Conservation (phyloP, 2,113 vertebrate genomes). For the Neofelis nebulosa region DNA sequence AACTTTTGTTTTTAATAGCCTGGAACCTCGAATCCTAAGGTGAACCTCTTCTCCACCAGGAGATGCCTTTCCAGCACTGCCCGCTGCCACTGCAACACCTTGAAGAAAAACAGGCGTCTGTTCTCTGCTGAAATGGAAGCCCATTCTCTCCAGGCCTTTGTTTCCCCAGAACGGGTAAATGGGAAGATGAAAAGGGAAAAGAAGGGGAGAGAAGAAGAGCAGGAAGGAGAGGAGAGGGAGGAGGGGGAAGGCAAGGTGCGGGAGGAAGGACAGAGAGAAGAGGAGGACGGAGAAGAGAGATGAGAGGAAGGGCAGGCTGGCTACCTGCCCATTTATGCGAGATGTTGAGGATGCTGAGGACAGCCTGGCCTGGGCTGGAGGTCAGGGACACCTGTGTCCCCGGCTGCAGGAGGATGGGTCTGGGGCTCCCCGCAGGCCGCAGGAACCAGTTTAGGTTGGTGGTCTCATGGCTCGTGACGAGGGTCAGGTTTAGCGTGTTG, state of each 20-base stretch:
- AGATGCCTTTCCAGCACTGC: neutral
- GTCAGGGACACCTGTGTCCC: conserved; percentile 62
- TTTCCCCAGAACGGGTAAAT: neutral
- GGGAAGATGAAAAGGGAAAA: neutral
- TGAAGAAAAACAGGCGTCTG: neutral
- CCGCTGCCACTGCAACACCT: neutral
- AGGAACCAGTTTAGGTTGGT: conserved; percentile 65
- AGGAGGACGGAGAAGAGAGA: neutral
- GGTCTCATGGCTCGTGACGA: conserved; percentile 8
- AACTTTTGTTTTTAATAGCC: neutral
- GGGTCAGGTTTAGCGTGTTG: conserved; percentile 42
- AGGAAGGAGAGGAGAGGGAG: neutral
- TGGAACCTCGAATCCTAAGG: neutral
- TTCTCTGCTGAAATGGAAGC: neutral
- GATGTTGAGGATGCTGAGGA: conserved; percentile 59
- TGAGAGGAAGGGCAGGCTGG: neutral
- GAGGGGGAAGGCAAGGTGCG: neutral
- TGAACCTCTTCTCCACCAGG: neutral
- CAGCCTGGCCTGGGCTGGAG: neutral
- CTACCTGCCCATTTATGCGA: conserved; percentile 77
- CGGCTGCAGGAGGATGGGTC: neutral
- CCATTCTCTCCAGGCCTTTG: neutral
- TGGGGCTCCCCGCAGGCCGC: neutral
- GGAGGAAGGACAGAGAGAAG: neutral
- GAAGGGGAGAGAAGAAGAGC: neutral